phyloP scores from a whole-genome alignment of 2,797 vertebrate genomes.

The Arremon brunneinucha region DNA sequence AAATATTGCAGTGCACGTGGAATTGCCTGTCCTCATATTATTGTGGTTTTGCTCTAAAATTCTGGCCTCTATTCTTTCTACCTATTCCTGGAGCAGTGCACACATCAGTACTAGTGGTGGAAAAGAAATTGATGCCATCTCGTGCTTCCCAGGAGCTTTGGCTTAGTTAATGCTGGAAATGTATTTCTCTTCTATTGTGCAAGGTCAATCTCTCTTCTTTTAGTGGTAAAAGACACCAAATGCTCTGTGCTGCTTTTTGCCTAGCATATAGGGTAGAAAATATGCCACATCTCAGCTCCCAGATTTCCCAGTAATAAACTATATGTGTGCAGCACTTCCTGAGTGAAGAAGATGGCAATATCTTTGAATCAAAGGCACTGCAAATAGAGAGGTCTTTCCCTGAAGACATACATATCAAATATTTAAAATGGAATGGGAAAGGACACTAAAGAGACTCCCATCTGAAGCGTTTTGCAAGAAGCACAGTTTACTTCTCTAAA shows the following conservation, averaged over 20 bases:
- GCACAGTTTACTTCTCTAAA: background rate
- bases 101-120: background rate
- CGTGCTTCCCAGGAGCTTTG: background rate
- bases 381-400: background rate
- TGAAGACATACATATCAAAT: background rate
- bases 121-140: conserved; percentile 9
- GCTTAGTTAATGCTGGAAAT: background rate
- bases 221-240: background rate
- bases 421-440: conserved; percentile 16
- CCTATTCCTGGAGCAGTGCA: background rate
- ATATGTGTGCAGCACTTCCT: background rate
- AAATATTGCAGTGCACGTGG: background rate
- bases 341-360: conserved; percentile 15
- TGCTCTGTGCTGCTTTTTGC: background rate
- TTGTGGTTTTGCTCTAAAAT: background rate
- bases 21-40: background rate
- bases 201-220: conserved; percentile 2
- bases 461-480: background rate
- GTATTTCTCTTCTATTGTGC: background rate
- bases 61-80: background rate
- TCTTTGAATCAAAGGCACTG: conserved; percentile 14
- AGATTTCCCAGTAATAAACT: background rate
- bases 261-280: background rate
- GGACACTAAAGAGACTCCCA: background rate
- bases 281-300: background rate